phyloP scores from a whole-genome alignment of 2,888 invertebrate genomes.

The Noctua comes region DNA sequence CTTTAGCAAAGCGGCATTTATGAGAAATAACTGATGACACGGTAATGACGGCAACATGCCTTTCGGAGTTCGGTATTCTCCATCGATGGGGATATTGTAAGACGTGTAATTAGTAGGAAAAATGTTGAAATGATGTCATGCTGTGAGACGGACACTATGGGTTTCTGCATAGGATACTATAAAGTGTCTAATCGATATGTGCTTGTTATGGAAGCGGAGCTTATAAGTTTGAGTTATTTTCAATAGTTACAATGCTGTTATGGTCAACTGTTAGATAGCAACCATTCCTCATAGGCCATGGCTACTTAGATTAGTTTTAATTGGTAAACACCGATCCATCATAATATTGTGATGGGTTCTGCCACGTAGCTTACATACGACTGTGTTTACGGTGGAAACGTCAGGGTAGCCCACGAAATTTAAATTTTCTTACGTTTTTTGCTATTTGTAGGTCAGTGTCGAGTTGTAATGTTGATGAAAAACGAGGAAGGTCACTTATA shows the following conservation, averaged over 20 bases:
- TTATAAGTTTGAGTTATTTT: conserved; percentile 18
- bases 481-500: no score
- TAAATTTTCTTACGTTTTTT: no score
- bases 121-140: conserved; percentile 50
- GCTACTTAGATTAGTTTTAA: not conserved
- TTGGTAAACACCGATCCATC: not conserved
- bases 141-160: conserved; percentile 16
- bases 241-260: not conserved
- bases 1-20: conserved; percentile 52
- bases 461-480: no score
- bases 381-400: no score
- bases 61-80: conserved; percentile 57
- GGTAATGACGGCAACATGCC: conserved; percentile 56
- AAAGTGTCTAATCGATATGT: conserved; percentile 21
- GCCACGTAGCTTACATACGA: not conserved
- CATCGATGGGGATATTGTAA: conserved; percentile 47
- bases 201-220: conserved; percentile 10
- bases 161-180: conserved; percentile 25
- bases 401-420: no score
- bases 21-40: conserved; percentile 61
- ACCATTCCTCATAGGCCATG: not conserved
- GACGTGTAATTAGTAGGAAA: conserved; percentile 52
- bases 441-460: no score
- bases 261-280: not conserved
- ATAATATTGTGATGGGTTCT: not conserved